phyloP scores from a whole-genome alignment of 2,113 vertebrate genomes.

The Mus spicilegus region DNA sequence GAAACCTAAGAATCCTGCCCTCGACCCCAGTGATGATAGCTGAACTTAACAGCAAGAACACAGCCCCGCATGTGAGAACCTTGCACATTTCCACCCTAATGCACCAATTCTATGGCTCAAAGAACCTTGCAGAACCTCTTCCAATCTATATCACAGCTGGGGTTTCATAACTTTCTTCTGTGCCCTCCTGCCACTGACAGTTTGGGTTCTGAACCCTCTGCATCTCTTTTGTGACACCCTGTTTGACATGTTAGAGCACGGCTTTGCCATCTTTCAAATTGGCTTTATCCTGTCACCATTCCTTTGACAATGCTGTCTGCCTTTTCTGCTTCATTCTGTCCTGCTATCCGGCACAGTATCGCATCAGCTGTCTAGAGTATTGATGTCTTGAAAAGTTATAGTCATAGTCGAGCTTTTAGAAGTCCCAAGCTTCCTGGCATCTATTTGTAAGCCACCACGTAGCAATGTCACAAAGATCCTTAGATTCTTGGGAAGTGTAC shows the following conservation, averaged over 20 bases:
- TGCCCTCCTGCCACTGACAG: not conserved
- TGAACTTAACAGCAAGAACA: not conserved
- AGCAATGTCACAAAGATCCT: not conserved
- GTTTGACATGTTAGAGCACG: not conserved
- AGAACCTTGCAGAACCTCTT: not conserved
- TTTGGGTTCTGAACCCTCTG: not conserved
- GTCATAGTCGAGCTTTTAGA: not conserved
- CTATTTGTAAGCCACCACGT: not conserved
- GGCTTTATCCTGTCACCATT: not conserved
- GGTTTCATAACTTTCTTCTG: not conserved
- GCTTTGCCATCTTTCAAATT: not conserved
- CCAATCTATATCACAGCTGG: not conserved
- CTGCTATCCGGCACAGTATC: not conserved
- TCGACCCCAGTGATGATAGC: accelerated
- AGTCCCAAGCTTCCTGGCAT: not conserved
- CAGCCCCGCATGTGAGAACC: not conserved
- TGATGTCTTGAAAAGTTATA: not conserved
- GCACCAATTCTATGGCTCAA: not conserved
- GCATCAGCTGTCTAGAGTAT: not conserved
- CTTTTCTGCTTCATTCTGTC: not conserved
- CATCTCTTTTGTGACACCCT: not conserved
- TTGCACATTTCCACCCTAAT: not conserved
- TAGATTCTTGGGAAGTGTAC: not conserved
- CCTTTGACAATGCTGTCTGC: too few species aligned
- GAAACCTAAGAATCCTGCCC: not conserved